Evolutionary conservation across 2,888 invertebrate genomes (phyloP), one percentile per base, ranked within the genome.

Genomic region (Synanthedon myopaeformis): DNA sequence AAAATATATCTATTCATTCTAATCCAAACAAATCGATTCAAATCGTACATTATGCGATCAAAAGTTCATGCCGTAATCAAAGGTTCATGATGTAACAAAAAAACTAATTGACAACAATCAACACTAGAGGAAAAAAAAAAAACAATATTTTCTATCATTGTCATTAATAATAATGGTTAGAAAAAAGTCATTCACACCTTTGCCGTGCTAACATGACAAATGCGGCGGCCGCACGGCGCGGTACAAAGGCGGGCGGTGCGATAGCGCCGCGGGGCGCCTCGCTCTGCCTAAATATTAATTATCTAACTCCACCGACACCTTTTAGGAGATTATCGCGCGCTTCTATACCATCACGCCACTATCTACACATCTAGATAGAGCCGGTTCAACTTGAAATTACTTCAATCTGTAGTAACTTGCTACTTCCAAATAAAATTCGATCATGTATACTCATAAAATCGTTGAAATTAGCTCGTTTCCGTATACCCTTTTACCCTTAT

Each of bases 101-200:
- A 84, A 84, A 79, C 78, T 82, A 85, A 86, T 83, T 85, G 86
- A 84, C 82, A 82, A 83, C 83, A 84, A 86, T 84, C 85, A 83
- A 80, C 79, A 79, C 67, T 76, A 76, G 74, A 76, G 76, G 71
- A 78, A 79, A 74, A 84, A 79, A 74, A 84, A 85, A 82, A 82
- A 84, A 84, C 77, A 80, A 82, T 82, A 80, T 82, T 83, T 84
- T 82, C 81, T 85, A 83, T 82, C 80, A 82, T 82, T 85, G 84
- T 83, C 82, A 84, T 83, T 85, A 82, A 81, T 85, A 82, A 81
- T 84, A 82, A 85, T 82, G 67, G 75, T 81, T 80, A 76, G 75
- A 83, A 86, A 82, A 86, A 84, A 84, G 79, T 77, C 76, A 81
- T 86, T 86, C 86, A 87, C 86, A 87, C 86, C 84, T 87, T 82